Conservation (phyloP, 2,888 invertebrate genomes). For the Metallyticus violacea region DNA sequence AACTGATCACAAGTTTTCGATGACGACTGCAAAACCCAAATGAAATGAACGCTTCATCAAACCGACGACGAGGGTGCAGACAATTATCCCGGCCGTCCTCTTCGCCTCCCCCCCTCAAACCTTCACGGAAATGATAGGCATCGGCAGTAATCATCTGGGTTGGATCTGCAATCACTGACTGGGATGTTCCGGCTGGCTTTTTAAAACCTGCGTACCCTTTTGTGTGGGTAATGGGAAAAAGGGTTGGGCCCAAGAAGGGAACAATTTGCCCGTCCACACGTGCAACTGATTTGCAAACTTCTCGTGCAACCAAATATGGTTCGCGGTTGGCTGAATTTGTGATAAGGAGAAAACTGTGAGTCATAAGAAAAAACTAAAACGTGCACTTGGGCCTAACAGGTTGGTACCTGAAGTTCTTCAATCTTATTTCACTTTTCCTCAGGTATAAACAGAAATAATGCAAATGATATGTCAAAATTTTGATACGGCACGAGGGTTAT, state of each 20-base stretch:
- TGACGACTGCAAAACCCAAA: slow-evolving; percentile 19
- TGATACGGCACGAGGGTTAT: no score
- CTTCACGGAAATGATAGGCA: neutral
- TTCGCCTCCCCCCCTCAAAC: neutral
- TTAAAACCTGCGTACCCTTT: neutral
- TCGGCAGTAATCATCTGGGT: neutral
- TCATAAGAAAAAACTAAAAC: no score
- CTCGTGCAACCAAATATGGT: neutral
- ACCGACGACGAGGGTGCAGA: neutral
- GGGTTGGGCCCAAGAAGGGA: neutral
- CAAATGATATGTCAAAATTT: no score
- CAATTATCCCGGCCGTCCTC: no score
- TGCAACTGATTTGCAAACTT: neutral
- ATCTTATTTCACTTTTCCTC: no score
- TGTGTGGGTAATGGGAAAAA: neutral
- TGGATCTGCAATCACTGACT: neutral
- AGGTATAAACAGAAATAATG: no score
- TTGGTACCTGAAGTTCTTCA: no score
- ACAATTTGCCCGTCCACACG: neutral
- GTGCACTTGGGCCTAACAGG: no score
- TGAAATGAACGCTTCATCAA: slow-evolving; percentile 20
- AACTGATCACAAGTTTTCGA: neutral
- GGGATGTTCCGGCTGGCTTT: neutral
- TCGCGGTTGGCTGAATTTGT: neutral
- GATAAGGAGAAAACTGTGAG: neutral